Conservation (phyloP, 2,113 vertebrate species). For the Melospiza georgiana region DNA sequence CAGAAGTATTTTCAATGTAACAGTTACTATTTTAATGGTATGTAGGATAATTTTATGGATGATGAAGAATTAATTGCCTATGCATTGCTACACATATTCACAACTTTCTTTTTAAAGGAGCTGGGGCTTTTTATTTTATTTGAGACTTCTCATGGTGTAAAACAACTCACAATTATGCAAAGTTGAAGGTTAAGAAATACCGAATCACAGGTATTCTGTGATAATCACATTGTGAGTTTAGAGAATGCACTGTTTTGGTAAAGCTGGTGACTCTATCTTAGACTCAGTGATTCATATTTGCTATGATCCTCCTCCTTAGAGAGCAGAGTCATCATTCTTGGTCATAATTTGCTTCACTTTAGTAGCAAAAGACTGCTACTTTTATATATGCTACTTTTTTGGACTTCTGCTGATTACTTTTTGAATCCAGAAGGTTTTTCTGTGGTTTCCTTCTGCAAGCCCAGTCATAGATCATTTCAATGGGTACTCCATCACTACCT, state of each 20-base stretch:
- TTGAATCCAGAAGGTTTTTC: background rate
- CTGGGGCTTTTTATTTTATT: background rate
- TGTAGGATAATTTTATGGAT: background rate
- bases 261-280: background rate
- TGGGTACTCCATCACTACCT: background rate
- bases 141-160: background rate
- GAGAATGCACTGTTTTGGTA: background rate
- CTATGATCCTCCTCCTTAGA: background rate
- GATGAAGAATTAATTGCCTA: background rate
- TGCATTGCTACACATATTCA: background rate
- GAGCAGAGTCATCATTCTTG: background rate
- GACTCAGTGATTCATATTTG: background rate
- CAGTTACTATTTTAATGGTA: background rate
- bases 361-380: background rate
- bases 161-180: background rate
- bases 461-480: background rate
- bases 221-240: background rate
- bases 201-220: accelerated
- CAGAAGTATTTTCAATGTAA: background rate
- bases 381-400: background rate
- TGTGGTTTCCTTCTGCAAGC: background rate
- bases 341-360: background rate
- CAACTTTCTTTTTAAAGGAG: background rate
- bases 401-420: background rate
- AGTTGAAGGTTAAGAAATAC: background rate